A percentile compares a stretch with the other conserved stretches of the same genome.
phyloP scores from a whole-genome alignment of 2,888 invertebrate genomes.

The Yponomeuta evonymella region DNA sequence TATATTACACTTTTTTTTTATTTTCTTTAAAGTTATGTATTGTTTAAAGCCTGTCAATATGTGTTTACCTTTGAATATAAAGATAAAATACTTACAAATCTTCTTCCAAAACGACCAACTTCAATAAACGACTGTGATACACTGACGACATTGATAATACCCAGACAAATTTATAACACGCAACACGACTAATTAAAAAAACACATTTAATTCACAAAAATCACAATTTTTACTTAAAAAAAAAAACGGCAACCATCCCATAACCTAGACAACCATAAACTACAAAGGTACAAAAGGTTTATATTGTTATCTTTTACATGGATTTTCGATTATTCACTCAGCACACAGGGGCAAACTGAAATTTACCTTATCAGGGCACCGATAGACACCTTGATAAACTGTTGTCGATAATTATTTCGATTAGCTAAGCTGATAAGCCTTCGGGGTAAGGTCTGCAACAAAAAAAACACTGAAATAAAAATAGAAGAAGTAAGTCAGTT shows the following conservation, averaged over 20 bases:
- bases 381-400: background rate
- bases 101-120: background rate
- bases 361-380: background rate
- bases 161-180: background rate
- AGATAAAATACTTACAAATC: background rate
- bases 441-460: background rate
- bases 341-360: background rate
- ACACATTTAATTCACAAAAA: background rate
- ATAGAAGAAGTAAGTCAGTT: too few relatives aligned
- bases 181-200: background rate
- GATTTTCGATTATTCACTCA: background rate
- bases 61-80: background rate
- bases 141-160: background rate
- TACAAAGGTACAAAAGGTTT: background rate
- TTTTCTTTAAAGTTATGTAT: too few relatives aligned
- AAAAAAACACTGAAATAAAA: background rate
- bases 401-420: slow-evolving; percentile 3
- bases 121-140: background rate
- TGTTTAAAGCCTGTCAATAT: too few relatives aligned
- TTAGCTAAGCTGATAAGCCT: background rate
- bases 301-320: background rate
- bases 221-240: background rate
- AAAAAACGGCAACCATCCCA: background rate
- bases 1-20: too few relatives aligned
- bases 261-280: background rate